Base-by-base conservation (phyloP, 2,888 invertebrate species). In the Lochmaea crataegi region DNA sequence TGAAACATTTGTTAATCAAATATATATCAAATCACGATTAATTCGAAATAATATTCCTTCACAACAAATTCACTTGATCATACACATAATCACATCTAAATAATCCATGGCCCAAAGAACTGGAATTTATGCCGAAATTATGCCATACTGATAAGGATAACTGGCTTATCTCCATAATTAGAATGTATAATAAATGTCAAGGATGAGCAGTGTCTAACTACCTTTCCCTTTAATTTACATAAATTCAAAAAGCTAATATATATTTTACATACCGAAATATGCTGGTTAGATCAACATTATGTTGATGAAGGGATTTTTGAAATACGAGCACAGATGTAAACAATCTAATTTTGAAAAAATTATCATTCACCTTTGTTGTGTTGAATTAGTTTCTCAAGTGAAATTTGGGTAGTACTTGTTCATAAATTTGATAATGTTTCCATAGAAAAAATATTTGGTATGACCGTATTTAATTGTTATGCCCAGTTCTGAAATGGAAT, bases 131-230 rank as follows among this genome's bases (percentile, higher is more conserved):
- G 51, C 67, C 56, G 70, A 53, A 75, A 71, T 75, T 73, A 75
- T 75, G 72, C 69, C 65, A 69, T 69, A 68, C 65, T 75, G 72
- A 69, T 72, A 72, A 72, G 75, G 71, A 71, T 68, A 71, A 73
- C 73, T 48, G 26, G 71, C 65, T 75, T 68, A 67, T 75, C 65
- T 73, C 61, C 75, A 73, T 71, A 75, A 75, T 72, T 75, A 71
- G 68, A 68, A 70, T 45, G 67, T 75, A 73, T 72, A 72, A 75
- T 53, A 42, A 58, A 51, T 65, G 38, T 65, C 57, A 71, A 60
- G 71, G 71, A 48, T 71, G 48, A 68, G 68, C 42, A 57, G 42
- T 45, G 45, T 68, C 45, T 68, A 68, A 68, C 68, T 68, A 68
- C 42, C 58, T 68, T 57, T 57, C 48, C 48, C 68, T n/a, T 11